Conservation (phyloP, 2,797 vertebrate species). For the Tiaroga cobitis region DNA sequence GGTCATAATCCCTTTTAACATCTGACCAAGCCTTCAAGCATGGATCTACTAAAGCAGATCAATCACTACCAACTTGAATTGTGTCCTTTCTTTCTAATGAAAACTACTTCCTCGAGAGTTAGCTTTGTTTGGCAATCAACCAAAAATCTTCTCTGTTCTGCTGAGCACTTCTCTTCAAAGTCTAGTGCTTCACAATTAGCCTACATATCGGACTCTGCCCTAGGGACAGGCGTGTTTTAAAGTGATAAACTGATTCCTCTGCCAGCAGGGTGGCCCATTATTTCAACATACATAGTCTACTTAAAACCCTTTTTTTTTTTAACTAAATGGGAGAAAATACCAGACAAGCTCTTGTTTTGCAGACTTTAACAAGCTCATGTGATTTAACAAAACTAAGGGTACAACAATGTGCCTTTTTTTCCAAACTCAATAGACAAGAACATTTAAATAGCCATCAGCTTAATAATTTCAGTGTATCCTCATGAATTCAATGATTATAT, state of each 20-base stretch:
- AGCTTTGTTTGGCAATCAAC: slow-evolving; percentile 23
- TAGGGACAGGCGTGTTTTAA: slow-evolving; percentile 33
- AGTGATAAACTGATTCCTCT: slow-evolving; percentile 18
- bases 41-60: neutral
- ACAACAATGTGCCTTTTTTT: neutral
- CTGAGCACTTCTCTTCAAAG: slow-evolving; percentile 29
- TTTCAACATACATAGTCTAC: slow-evolving; percentile 21
- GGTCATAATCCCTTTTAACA: neutral
- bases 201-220: slow-evolving; percentile 25
- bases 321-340: slow-evolving; percentile 17
- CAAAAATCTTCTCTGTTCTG: slow-evolving; percentile 29
- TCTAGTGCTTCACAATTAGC: slow-evolving; percentile 40
- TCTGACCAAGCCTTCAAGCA: neutral
- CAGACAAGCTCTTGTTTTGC: slow-evolving; percentile 1
- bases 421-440: neutral
- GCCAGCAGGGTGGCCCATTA: slow-evolving; percentile 13
- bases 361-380: slow-evolving; percentile 3
- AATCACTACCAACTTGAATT: slow-evolving; percentile 1
- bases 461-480: neutral
- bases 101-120: slow-evolving; percentile 23
- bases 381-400: neutral
- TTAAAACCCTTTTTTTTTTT: slow-evolving; percentile 4
- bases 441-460: neutral
- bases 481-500: neutral
- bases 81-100: slow-evolving; percentile 8